phyloP scores from a whole-genome alignment of 2,113 vertebrate species.

The Lepus americanus region DNA sequence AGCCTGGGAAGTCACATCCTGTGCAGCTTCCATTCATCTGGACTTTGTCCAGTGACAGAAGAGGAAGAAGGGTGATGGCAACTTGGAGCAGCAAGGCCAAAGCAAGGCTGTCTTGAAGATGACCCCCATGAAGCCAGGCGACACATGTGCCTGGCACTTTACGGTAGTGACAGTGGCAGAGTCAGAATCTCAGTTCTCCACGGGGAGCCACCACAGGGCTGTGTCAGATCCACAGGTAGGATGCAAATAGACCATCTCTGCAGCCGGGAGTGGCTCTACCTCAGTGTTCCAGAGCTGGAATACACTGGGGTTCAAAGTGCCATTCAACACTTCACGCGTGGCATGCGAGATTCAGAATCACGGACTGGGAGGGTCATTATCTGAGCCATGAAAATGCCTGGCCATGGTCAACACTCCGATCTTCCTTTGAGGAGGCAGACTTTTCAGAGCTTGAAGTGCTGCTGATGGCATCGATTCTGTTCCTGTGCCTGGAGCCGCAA shows the following conservation, averaged over 20 bases:
- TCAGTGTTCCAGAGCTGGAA: neutral
- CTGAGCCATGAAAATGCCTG: neutral
- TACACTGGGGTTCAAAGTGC: no score
- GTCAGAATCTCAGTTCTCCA: neutral
- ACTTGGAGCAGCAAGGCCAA: neutral
- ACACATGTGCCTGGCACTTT: neutral
- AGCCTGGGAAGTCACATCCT: neutral
- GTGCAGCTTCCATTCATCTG: neutral
- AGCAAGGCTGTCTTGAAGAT: neutral
- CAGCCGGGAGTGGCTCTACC: neutral
- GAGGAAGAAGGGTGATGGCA: neutral
- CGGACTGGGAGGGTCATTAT: neutral
- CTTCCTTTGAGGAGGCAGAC: neutral
- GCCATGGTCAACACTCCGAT: neutral
- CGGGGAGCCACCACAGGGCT: neutral
- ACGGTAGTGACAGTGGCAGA: neutral
- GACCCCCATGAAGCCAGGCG: neutral
- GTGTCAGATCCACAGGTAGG: neutral
- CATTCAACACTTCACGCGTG: neutral
- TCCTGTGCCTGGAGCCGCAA: neutral
- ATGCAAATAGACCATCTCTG: neutral
- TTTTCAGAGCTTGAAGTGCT: neutral
- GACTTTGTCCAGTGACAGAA: no score
- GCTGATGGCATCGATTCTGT: neutral
- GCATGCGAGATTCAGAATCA: neutral